Evolutionary conservation across 2,888 invertebrate genomes (phyloP).

Genomic region (Syrista parreyssii): DNA sequence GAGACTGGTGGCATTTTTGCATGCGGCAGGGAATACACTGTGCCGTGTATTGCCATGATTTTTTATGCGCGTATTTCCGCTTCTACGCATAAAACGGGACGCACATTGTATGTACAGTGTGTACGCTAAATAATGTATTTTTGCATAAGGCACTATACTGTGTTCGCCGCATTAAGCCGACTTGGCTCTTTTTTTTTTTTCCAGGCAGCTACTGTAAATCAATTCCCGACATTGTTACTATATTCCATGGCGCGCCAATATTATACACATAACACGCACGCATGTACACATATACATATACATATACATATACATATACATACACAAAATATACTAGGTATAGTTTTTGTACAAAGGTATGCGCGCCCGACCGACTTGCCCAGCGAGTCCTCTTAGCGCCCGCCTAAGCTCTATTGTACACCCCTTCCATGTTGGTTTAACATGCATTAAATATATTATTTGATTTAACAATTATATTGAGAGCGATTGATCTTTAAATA

Average conservation of each 20-base stretch:
- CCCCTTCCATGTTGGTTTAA: constrained; percentile 49
- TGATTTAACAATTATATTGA: constrained; percentile 50
- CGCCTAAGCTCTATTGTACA: constrained; percentile 53
- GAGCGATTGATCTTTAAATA: constrained; percentile 54
- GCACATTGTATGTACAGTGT: too few relatives aligned
- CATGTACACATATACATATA: constrained; percentile 27
- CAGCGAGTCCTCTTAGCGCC: constrained; percentile 44
- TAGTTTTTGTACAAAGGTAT: constrained; percentile 63
- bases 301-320: constrained; percentile 46
- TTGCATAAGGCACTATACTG: too few relatives aligned
- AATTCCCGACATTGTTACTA: constrained; percentile 50
- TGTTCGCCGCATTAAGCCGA: too few relatives aligned
- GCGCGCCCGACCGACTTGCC: constrained; percentile 46
- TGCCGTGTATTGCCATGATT: too few relatives aligned
- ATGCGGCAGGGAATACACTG: too few relatives aligned
- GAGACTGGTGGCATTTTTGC: too few relatives aligned
- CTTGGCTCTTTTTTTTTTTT: not conserved
- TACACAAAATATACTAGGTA: constrained; percentile 52
- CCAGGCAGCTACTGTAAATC: constrained; percentile 23
- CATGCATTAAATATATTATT: constrained; percentile 50
- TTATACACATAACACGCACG: too few relatives aligned
- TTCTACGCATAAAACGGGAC: too few relatives aligned
- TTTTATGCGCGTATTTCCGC: too few relatives aligned
- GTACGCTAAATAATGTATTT: too few relatives aligned
- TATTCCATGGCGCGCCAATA: too few relatives aligned